These are phyloP conservation scores for Styela plicata DNA, from an alignment of 23 tunicate genomes.

Conservation along the genomic window DNA sequence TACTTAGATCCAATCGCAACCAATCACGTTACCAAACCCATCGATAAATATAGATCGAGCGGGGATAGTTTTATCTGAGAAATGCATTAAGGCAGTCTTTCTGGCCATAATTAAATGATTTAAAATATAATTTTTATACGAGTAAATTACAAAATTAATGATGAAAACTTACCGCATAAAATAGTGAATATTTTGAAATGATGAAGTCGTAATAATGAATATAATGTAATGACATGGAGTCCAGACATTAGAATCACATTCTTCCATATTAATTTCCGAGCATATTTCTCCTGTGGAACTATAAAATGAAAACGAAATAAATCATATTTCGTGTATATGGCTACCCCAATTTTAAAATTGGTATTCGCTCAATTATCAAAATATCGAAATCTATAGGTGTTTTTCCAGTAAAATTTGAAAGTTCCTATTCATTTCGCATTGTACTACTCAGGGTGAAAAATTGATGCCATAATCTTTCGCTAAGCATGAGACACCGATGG, in stretches of 20 bases:
- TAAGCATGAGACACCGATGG: no score
- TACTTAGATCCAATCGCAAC: background rate
- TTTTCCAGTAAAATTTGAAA: background rate
- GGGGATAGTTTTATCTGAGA: background rate
- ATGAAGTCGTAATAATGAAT: background rate
- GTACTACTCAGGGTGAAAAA: no score
- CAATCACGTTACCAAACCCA: background rate
- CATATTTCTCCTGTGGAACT: background rate
- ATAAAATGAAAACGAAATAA: background rate
- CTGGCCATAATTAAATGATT: no score
- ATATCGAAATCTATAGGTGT: background rate
- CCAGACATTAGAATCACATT: constrained; percentile 30
- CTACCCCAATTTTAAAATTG: no score
- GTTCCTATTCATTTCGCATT: no score
- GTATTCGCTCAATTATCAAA: no score
- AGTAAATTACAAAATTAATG: no score
- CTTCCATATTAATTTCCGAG: constrained; percentile 28
- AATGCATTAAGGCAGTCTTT: no score
- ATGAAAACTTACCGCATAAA: background rate
- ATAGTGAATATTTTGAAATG: constrained; percentile 6
- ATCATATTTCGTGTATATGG: background rate
- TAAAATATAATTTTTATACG: background rate
- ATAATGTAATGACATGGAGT: constrained; percentile 26
- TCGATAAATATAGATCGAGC: background rate
- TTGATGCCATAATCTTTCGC: no score